Evolutionary conservation across 2,888 invertebrate species (phyloP).

Genomic region (Drosophila fulvimacula): DNA sequence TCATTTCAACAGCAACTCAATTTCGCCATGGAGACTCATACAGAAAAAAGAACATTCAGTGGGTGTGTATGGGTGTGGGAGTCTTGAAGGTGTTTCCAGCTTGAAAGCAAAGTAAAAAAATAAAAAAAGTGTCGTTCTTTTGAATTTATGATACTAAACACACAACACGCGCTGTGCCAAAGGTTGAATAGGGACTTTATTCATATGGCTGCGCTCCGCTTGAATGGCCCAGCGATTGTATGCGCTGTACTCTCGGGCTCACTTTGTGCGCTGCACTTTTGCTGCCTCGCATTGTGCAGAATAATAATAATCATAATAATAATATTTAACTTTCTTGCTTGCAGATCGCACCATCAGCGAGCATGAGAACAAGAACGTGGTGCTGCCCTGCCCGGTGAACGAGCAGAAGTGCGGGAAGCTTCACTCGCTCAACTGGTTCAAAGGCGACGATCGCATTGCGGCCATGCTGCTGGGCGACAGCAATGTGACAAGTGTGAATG

Average conservation of each 20-base stretch:
- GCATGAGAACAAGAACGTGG: slow-evolving; percentile 85
- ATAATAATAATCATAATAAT: slow-evolving; percentile 18
- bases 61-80: slow-evolving; percentile 1
- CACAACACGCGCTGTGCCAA: slow-evolving; percentile 39
- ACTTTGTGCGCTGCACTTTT: slow-evolving; percentile 53
- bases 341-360: slow-evolving; percentile 83
- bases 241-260: slow-evolving; percentile 8
- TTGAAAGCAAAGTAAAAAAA: slow-evolving; percentile 10
- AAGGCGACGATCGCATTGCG: slow-evolving; percentile 86
- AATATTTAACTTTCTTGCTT: slow-evolving; percentile 48
- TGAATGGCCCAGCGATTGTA: slow-evolving; percentile 45
- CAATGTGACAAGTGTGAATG: slow-evolving; percentile 83
- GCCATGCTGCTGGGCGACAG: slow-evolving; percentile 84
- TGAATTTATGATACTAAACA: slow-evolving; percentile 66
- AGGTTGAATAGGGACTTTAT: slow-evolving; percentile 52
- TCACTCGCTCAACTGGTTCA: slow-evolving; percentile 93
- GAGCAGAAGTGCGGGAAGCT: slow-evolving; percentile 89
- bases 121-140: slow-evolving; percentile 59
- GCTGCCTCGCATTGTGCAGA: slow-evolving; percentile 41
- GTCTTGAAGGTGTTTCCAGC: slow-evolving; percentile 44
- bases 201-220: slow-evolving; percentile 54
- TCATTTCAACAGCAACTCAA: slow-evolving; percentile 50
- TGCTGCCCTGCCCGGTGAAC: slow-evolving; percentile 89
- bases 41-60: slow-evolving; percentile 3
- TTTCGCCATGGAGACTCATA: slow-evolving; percentile 41